Percentiles rank a stretch among this genome's conserved stretches.
Evolutionary conservation across 1,140 invertebrate genomes (phyloP).

Genomic region (Drosophila paulistorum): DNA sequence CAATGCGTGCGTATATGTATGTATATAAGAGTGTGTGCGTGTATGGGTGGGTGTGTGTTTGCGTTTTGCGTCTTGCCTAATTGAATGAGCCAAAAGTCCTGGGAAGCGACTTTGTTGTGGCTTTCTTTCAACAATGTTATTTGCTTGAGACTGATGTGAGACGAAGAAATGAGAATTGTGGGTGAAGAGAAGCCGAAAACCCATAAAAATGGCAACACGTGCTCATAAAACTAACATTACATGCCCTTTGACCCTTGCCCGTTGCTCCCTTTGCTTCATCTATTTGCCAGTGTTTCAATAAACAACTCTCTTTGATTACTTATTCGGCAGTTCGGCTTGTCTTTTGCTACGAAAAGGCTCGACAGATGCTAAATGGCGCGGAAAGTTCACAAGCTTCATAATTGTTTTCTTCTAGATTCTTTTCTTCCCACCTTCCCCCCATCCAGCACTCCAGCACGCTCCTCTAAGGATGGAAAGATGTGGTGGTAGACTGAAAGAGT

Average conservation of each 20-base stretch:
- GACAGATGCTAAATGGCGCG: conserved; percentile 56
- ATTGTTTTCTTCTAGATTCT: conserved; percentile 3
- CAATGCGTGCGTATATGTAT: conserved; percentile 4
- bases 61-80: conserved; percentile 47
- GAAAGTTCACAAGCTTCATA: conserved; percentile 47
- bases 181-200: neutral
- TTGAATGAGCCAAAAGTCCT: conserved; percentile 54
- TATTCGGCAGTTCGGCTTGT: neutral
- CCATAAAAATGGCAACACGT: conserved; percentile 63
- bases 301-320: conserved; percentile 63
- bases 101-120: conserved; percentile 54
- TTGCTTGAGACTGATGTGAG: conserved; percentile 14
- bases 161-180: conserved; percentile 4
- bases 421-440: conserved; percentile 9
- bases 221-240: conserved; percentile 63
- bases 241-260: conserved; percentile 23
- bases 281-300: conserved; percentile 36
- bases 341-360: neutral
- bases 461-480: neutral
- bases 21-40: conserved; percentile 4
- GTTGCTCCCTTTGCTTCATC: neutral
- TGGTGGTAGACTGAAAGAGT: neutral
- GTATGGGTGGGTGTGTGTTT: conserved; percentile 1
- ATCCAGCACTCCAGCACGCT: neutral
- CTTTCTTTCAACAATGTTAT: conserved; percentile 47